These are phyloP conservation scores for Phylloscopus whistleri DNA, from an alignment of 2,113 vertebrate genomes.

Conservation along the genomic window DNA sequence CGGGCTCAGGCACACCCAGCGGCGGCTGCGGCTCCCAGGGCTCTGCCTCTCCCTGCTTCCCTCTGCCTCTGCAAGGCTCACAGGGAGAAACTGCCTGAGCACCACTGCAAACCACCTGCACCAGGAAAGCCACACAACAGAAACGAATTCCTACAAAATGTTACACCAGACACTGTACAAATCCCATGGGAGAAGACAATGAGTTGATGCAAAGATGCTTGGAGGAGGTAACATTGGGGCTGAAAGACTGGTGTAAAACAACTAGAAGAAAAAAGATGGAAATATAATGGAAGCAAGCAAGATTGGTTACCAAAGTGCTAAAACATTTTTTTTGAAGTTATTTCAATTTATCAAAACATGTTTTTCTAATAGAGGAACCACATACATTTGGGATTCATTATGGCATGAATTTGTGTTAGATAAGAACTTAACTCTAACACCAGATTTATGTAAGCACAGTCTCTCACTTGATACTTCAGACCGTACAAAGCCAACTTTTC, in stretches of 20 bases:
- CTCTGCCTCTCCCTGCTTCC: neutral
- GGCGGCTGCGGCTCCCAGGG: neutral
- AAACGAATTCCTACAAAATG: neutral
- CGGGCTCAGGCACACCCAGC: neutral
- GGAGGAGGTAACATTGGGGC: neutral
- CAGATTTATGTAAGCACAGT: neutral
- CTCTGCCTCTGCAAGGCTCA: neutral
- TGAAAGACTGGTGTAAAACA: neutral
- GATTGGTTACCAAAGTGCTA: neutral
- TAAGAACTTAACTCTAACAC: neutral
- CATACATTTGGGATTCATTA: neutral
- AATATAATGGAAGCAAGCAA: neutral
- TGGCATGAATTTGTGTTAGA: neutral
- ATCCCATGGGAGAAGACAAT: neutral
- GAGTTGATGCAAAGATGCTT: neutral
- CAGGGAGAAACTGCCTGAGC: neutral
- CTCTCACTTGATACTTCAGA: neutral
- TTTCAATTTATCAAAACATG: neutral
- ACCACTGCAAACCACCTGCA: neutral
- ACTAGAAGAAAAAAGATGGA: neutral
- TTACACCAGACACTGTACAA: neutral
- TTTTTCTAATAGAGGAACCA: neutral
- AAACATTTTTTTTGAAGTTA: neutral
- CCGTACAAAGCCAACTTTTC: neutral
- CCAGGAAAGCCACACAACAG: neutral